Evolutionary conservation across 2,797 vertebrate genomes (phyloP), one percentile per base, ranked within the genome.

Genomic region (Lithobates pipiens): DNA sequence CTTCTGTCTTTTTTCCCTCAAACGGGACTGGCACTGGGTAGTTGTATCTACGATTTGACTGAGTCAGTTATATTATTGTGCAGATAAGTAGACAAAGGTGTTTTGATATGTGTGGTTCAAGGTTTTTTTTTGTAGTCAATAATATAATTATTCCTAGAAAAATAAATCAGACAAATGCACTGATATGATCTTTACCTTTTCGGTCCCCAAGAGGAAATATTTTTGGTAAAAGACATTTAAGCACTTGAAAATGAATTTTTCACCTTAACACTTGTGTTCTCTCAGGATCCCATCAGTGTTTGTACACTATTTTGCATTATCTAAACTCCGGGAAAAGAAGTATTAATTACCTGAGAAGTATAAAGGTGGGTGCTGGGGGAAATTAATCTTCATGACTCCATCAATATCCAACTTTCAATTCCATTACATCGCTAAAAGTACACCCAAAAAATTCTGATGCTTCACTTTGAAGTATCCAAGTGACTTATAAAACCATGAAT

Each of bases 31-130:
- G 68, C 57, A 27, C n/a, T 77, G 68, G 39, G n/a, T 32, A 73
- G 46, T 78, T 71, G 29, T 32, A 23, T 74, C 9, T 15, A 63
- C 42, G n/a, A 46, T 82, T 34, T 54, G 68, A 50, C 36, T 65
- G 23, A 82, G 39, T 86, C 75, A 50, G 79, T 77, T 36, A 67
- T 77, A 73, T 83, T 86, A 29, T 78, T 79, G 80, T 87, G 71
- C 34, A 74, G 61, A 27, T 83, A 81, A 81, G 57, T 83, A 84
- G 76, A n/a, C 70, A 87, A 69, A 57, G 39, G n/a, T 82, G 76
- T 87, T 76, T 73, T 80, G 76, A 70, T 50, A 29, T 70, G 34
- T 83, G 81, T 83, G 76, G 39, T 76, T 76, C 21, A 50, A 79
- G 76, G 77, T n/a, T n/a, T n/a, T 79, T 68, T 5, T 83, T 63